These are phyloP conservation scores for Chaenocephalus aceratus DNA, from an alignment of 2,113 vertebrate genomes.

Conservation along the genomic window DNA sequence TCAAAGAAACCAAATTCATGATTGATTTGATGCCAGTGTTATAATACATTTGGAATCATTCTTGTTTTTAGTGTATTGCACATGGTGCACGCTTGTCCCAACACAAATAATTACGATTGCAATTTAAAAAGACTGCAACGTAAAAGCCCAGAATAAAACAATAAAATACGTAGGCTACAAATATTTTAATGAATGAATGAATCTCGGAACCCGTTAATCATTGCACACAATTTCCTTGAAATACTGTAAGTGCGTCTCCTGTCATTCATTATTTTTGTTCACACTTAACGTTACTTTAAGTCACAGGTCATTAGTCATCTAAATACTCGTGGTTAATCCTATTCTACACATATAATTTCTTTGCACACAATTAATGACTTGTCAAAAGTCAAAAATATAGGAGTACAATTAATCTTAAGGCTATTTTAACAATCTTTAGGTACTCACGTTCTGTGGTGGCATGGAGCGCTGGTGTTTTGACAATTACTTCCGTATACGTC, in stretches of 20 bases:
- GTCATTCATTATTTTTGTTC: neutral
- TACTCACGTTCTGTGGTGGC: constrained; percentile 42
- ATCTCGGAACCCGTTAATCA: neutral
- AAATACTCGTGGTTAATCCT: neutral
- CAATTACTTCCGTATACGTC: constrained; percentile 67
- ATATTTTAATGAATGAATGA: neutral
- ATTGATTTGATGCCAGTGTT: neutral
- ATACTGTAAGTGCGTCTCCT: neutral
- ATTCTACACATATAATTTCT: neutral
- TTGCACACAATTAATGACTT: neutral
- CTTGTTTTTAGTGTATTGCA: neutral
- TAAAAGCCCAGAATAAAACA: neutral
- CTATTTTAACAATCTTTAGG: neutral
- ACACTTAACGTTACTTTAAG: too few relatives aligned
- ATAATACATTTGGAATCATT: too few relatives aligned
- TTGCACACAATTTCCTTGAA: neutral
- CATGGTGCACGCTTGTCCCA: neutral
- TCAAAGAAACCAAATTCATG: neutral
- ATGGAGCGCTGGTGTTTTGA: neutral
- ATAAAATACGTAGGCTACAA: neutral
- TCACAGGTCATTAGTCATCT: neutral
- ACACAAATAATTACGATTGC: neutral
- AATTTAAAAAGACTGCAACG: neutral
- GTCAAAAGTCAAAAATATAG: accelerated
- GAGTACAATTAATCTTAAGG: neutral